Evolutionary conservation across 2,113 vertebrate species (phyloP).

Genomic region (Eudyptes chrysolophus): DNA sequence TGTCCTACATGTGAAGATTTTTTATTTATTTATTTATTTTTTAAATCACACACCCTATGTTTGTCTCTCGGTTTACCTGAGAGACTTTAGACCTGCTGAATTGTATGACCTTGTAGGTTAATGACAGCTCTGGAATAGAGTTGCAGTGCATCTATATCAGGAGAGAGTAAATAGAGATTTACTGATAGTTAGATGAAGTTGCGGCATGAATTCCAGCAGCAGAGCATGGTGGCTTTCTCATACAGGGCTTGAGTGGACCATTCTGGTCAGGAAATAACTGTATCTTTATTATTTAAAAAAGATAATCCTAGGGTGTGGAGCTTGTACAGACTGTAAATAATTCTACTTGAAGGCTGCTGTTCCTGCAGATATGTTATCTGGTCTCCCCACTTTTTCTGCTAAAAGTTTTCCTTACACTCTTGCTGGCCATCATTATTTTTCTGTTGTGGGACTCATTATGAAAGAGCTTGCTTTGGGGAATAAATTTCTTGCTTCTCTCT

Average conservation of each 20-base stretch:
- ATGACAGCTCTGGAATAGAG: constrained; percentile 18
- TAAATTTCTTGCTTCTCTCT: neutral
- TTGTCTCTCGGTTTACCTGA: constrained; percentile 14
- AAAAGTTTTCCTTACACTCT: neutral
- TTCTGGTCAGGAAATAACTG: neutral
- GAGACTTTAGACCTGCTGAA: neutral
- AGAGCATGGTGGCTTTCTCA: neutral
- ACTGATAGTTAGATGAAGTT: constrained; percentile 32
- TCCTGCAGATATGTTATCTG: neutral
- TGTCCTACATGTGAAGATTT: neutral
- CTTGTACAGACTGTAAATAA: neutral
- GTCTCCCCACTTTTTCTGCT: neutral
- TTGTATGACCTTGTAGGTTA: constrained; percentile 25
- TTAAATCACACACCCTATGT: fast-evolving
- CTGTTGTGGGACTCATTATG: neutral
- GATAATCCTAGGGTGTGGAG: neutral
- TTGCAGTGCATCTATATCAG: neutral
- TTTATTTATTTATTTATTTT: neutral
- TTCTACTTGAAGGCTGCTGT: neutral
- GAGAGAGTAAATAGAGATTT: constrained; percentile 29
- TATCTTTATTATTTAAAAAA: neutral
- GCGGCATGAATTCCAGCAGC: neutral
- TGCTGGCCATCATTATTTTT: neutral
- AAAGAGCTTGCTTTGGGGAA: neutral
- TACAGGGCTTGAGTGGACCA: neutral